These are phyloP conservation scores for Pachyseris speciosa DNA, from an alignment of 64 coral and sea anemone genomes.

Conservation along the genomic window DNA sequence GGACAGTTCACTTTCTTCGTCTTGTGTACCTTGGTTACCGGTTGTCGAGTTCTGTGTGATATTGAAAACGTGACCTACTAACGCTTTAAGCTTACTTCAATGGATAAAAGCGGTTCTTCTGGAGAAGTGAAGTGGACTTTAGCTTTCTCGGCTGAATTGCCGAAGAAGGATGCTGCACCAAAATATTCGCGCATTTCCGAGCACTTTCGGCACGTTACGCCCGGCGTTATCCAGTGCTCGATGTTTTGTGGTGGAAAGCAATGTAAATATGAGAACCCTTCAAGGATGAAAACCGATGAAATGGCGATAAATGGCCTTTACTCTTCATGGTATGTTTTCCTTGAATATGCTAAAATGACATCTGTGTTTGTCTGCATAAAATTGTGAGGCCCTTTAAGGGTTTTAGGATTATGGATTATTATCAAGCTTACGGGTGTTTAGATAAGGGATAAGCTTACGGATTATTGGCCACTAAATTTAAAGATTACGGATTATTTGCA, in stretches of 20 bases:
- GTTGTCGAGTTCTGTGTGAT: too few relatives aligned
- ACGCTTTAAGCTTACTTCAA: too few relatives aligned
- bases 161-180: constrained; percentile 80
- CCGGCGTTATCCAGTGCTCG: constrained; percentile 90
- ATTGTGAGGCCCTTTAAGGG: too few relatives aligned
- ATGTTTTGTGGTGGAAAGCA: constrained; percentile 99
- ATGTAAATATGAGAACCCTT: constrained; percentile 97
- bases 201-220: constrained; percentile 89
- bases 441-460: too few relatives aligned
- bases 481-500: too few relatives aligned
- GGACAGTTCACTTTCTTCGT: too few relatives aligned
- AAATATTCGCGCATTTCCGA: constrained; percentile 98
- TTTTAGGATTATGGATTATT: too few relatives aligned
- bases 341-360: too few relatives aligned
- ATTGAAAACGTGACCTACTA: neutral
- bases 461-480: too few relatives aligned
- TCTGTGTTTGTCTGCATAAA: too few relatives aligned
- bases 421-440: too few relatives aligned
- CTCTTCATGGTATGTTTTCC: constrained; percentile 95
- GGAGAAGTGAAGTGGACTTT: constrained; percentile 92
- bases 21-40: too few relatives aligned
- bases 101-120: constrained; percentile 1
- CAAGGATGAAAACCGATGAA: constrained; percentile 84
- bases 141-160: constrained; percentile 7
- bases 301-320: constrained; percentile 92